phyloP scores from a whole-genome alignment of 2,113 vertebrate genomes.

The Syngnathus typhle region DNA sequence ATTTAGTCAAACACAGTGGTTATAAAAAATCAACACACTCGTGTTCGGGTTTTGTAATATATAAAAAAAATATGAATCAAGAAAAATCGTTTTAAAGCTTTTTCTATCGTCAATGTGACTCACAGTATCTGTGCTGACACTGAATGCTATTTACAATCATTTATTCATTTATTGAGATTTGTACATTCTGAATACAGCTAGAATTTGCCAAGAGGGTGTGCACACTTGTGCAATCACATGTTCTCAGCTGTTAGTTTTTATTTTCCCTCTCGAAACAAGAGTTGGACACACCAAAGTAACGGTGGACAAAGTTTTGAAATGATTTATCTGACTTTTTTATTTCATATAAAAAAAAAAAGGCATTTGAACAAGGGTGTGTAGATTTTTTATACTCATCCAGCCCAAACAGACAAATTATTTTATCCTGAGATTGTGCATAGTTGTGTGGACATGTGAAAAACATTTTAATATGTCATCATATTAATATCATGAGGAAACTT shows the following conservation, averaged over 20 bases:
- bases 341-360: background rate
- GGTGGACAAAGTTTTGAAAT: background rate
- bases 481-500: slow-evolving; percentile 4
- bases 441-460: background rate
- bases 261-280: background rate
- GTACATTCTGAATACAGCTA: background rate
- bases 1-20: background rate
- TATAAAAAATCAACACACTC: background rate
- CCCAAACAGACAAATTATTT: background rate
- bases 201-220: no score
- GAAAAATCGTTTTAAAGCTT: no score
- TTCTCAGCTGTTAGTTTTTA: background rate
- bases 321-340: background rate
- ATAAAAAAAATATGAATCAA: no score
- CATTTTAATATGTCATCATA: background rate
- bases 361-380: background rate
- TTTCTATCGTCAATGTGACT: no score
- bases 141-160: no score
- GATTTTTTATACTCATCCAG: background rate
- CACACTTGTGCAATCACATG: background rate
- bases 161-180: no score
- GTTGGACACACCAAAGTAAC: background rate
- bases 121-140: no score
- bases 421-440: background rate
- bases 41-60: background rate